Conservation (phyloP, 1,140 invertebrate species). For the Aphis gossypii region DNA sequence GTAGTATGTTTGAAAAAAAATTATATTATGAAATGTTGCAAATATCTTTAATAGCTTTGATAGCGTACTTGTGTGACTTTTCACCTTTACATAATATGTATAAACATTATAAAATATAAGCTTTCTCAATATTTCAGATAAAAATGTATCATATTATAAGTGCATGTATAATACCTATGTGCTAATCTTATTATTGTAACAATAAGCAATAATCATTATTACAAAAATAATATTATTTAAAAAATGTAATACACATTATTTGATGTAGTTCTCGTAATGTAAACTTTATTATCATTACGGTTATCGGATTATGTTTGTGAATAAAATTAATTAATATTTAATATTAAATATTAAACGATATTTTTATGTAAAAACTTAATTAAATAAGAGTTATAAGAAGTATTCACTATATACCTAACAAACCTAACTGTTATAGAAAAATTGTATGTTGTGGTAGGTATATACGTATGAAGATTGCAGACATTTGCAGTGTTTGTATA, state of each 20-base stretch:
- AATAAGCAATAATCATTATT: background rate
- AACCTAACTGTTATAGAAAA: background rate
- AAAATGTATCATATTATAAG: background rate
- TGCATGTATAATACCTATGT: background rate
- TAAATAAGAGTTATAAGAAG: background rate
- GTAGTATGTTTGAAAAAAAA: background rate
- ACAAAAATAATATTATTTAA: background rate
- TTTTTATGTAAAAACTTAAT: background rate
- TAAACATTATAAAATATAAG: background rate
- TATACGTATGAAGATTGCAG: background rate
- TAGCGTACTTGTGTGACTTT: background rate
- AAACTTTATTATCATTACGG: background rate
- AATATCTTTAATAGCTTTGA: background rate
- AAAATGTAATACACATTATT: background rate
- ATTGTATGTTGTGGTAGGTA: background rate
- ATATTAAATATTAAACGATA: background rate
- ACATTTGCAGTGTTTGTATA: background rate
- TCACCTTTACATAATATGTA: no score
- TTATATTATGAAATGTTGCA: background rate
- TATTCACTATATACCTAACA: background rate
- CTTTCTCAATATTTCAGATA: background rate
- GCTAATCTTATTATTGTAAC: background rate
- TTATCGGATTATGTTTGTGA: background rate
- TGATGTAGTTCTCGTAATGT: background rate
- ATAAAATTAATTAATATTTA: background rate